These are phyloP conservation scores for Aphelinus atriplicis DNA, from an alignment of 1,140 invertebrate species.

Conservation along the genomic window DNA sequence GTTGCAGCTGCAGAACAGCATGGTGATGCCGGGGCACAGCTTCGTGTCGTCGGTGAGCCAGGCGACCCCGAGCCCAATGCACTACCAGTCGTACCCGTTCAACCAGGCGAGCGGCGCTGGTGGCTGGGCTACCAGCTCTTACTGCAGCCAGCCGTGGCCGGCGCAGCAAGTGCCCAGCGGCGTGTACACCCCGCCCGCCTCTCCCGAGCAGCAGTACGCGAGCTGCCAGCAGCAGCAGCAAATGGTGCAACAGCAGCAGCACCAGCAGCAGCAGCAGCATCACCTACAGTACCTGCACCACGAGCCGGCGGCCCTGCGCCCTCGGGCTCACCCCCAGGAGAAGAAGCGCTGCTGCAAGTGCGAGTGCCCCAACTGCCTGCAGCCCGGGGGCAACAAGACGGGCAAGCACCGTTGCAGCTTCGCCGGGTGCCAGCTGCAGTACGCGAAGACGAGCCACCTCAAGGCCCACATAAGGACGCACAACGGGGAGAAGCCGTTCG, in stretches of 20 bases:
- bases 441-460: constrained; percentile 91
- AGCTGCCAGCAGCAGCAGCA: too few relatives aligned
- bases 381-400: constrained; percentile 69
- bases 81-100: too few relatives aligned
- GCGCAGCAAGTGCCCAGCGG: too few relatives aligned
- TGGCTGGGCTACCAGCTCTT: too few relatives aligned
- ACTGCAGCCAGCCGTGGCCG: too few relatives aligned
- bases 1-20: too few relatives aligned
- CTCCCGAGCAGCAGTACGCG: too few relatives aligned
- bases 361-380: constrained; percentile 77
- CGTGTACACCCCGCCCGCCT: too few relatives aligned
- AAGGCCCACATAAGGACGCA: constrained; percentile 89
- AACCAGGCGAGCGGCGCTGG: too few relatives aligned
- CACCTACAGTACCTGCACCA: constrained; percentile 41
- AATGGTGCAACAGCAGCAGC: constrained; percentile 44
- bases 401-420: constrained; percentile 87
- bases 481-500: constrained; percentile 79
- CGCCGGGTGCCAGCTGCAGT: constrained; percentile 89
- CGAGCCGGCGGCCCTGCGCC: constrained; percentile 32
- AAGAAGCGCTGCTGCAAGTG: constrained; percentile 57
- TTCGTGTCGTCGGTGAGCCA: too few relatives aligned
- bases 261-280: constrained; percentile 19
- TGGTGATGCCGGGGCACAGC: too few relatives aligned
- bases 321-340: constrained; percentile 30
- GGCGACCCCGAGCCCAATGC: too few relatives aligned